Conservation (phyloP, 2,113 vertebrate species). For the Lepisosteus osseus region DNA sequence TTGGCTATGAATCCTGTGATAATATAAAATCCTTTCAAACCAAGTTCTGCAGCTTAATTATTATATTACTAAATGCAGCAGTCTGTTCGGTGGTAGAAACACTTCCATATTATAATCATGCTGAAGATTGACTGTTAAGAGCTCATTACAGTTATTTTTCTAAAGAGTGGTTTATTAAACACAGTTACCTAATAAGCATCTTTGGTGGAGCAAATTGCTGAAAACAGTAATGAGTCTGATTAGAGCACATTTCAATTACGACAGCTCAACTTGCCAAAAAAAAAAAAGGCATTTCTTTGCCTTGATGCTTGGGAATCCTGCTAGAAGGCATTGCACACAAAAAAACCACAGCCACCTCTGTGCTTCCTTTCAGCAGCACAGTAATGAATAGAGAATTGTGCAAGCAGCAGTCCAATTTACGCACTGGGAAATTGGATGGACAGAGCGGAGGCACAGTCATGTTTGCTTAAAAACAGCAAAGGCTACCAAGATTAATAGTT, state of each 20-base stretch:
- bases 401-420: conserved; percentile 85
- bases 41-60: conserved; percentile 89
- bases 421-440: conserved; percentile 85
- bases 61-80: conserved; percentile 94
- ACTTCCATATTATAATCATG: conserved; percentile 90
- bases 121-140: conserved; percentile 96
- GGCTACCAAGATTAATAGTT: conserved; percentile 78
- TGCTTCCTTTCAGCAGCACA: conserved; percentile 83
- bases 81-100: conserved; percentile 83
- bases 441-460: conserved; percentile 73
- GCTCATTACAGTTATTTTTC: conserved; percentile 98
- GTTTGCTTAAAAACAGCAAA: conserved; percentile 89
- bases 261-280: conserved; percentile 78
- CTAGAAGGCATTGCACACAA: conserved; percentile 56
- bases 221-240: conserved; percentile 99
- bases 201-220: conserved; percentile 98
- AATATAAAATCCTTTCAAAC: conserved; percentile 34
- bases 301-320: conserved; percentile 75
- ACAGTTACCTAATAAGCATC: conserved; percentile 99
- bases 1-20: conserved; percentile 1
- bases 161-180: conserved; percentile 98
- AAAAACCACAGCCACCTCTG: conserved; percentile 73
- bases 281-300: conserved; percentile 37
- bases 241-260: conserved; percentile 98
- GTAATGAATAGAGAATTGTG: conserved; percentile 96